Conservation (phyloP, 2,888 invertebrate species). For the Atherix ibis region DNA sequence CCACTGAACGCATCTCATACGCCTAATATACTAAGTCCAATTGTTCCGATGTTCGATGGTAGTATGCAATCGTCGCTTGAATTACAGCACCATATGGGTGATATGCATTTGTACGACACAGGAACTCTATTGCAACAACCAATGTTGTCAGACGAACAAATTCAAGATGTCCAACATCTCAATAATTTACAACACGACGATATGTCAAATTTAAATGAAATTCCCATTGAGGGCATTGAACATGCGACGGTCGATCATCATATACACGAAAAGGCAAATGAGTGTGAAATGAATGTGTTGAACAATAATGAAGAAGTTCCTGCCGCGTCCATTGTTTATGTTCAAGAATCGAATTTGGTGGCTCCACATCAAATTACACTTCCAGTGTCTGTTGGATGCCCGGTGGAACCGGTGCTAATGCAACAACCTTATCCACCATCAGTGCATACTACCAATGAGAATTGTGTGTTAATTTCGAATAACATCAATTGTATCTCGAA, state of each 20-base stretch:
- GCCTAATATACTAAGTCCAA: slow-evolving; percentile 29
- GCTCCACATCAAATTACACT: background rate
- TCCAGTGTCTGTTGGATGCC: too few species aligned
- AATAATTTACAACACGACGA: background rate
- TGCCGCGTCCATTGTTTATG: background rate
- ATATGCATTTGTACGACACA: slow-evolving; percentile 29
- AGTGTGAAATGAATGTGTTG: background rate
- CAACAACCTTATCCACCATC: background rate
- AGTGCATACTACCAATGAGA: background rate
- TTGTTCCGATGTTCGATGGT: slow-evolving; percentile 14
- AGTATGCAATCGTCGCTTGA: slow-evolving; percentile 20
- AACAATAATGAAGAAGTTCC: background rate
- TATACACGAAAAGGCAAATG: too few species aligned
- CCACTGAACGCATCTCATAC: slow-evolving; percentile 25
- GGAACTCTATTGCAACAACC: slow-evolving; percentile 9
- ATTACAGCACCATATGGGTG: slow-evolving; percentile 27
- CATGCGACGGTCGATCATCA: background rate
- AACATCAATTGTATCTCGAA: too few species aligned
- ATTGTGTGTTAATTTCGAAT: too few species aligned
- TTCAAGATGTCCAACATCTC: slow-evolving; percentile 1
- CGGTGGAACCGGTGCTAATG: background rate
- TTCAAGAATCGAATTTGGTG: background rate
- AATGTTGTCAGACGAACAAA: slow-evolving; percentile 4
- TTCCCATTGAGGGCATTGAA: background rate
- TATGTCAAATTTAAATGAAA: background rate